A percentile compares a stretch with the other conserved stretches of the same genome.
Conservation (phyloP, 2,113 vertebrate species). For the Calonectris borealis region DNA sequence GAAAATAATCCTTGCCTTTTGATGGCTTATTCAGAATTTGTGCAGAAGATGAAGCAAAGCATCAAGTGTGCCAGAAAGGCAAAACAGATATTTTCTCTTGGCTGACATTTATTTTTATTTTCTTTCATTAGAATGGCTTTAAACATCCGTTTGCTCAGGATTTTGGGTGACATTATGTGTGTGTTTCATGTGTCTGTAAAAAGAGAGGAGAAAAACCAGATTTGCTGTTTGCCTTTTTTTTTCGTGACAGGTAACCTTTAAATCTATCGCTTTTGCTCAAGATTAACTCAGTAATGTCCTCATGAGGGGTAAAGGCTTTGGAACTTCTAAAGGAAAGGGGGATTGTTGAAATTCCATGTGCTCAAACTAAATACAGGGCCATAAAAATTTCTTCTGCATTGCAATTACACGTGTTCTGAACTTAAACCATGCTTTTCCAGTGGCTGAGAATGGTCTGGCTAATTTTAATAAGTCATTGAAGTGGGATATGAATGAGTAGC, state of each 20-base stretch:
- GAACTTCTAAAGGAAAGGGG: not conserved
- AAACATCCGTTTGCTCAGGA: slow-evolving; percentile 2
- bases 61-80: not conserved
- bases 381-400: slow-evolving; percentile 1
- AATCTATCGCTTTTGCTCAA: slow-evolving; percentile 10
- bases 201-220: not conserved
- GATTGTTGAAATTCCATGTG: not conserved
- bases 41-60: not conserved
- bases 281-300: slow-evolving; percentile 31
- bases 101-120: slow-evolving; percentile 50
- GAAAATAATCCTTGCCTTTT: slow-evolving; percentile 19
- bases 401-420: not conserved
- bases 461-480: not conserved
- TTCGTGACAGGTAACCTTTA: slow-evolving; percentile 52
- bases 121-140: slow-evolving; percentile 25
- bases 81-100: slow-evolving; percentile 28
- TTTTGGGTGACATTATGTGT: slow-evolving; percentile 19
- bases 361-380: not conserved
- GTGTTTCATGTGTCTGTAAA: not conserved
- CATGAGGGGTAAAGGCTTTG: not conserved
- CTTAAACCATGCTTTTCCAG: not conserved
- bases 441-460: not conserved
- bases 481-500: not conserved
- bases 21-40: slow-evolving; percentile 9
- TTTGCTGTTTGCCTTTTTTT: not conserved